Conservation (phyloP, 2,113 vertebrate species). For the Poeciliopsis occidentalis region DNA sequence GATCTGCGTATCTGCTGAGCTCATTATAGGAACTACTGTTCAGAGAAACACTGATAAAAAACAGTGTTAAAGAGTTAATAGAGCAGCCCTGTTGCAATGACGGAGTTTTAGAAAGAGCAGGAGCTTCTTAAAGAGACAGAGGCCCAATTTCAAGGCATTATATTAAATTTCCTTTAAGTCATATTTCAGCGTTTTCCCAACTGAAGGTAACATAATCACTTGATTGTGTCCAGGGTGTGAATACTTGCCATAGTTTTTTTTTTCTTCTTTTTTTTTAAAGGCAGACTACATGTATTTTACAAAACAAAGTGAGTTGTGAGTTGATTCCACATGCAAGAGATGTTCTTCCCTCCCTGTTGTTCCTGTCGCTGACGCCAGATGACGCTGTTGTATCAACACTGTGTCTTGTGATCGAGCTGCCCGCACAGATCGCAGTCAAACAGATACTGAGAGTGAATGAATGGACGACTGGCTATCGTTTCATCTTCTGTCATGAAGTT, state of each 20-base stretch:
- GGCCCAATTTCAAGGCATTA: no score
- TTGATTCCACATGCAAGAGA: neutral
- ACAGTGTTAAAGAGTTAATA: no score
- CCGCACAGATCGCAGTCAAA: neutral
- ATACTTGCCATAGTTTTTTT: neutral
- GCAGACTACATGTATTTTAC: neutral
- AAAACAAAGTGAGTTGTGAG: neutral
- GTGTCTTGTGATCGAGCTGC: neutral
- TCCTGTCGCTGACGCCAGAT: slow-evolving; percentile 64
- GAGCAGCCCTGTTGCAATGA: no score
- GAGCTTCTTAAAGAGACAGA: no score
- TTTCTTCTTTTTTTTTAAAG: neutral
- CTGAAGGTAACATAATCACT: no score
- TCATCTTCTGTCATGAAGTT: neutral
- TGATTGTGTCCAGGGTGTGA: neutral
- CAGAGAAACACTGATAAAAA: no score
- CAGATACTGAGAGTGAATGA: neutral
- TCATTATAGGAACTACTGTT: no score
- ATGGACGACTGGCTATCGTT: neutral
- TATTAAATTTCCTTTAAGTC: no score
- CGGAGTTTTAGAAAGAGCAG: no score
- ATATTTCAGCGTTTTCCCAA: no score
- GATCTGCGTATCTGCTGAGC: no score
- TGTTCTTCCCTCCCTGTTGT: neutral
- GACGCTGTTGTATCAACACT: slow-evolving; percentile 71